Evolutionary conservation across 2,113 vertebrate genomes (phyloP).

Genomic region (Anolis sagrei): DNA sequence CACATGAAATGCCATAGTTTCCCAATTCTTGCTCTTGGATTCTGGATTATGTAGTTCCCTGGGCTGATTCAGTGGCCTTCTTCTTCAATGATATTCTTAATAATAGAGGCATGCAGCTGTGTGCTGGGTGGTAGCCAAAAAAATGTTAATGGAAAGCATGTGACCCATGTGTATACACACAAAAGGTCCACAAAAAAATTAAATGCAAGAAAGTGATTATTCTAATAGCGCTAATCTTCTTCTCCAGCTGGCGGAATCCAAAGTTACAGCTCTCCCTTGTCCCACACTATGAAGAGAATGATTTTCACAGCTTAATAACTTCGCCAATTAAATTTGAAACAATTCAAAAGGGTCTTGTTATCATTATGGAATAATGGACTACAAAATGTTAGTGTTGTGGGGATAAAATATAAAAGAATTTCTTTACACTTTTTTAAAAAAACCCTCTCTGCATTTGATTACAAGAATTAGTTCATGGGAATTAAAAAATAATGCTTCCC

Average conservation of each 20-base stretch:
- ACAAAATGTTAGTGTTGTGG: slow-evolving; percentile 7
- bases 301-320: slow-evolving; percentile 33
- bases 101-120: background rate
- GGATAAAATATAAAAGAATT: background rate
- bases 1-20: background rate
- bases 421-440: background rate
- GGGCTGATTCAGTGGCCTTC: background rate
- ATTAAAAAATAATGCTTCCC: background rate
- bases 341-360: slow-evolving; percentile 16
- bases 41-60: background rate
- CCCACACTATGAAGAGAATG: background rate
- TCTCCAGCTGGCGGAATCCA: background rate
- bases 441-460: slow-evolving; percentile 1
- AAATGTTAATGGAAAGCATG: background rate
- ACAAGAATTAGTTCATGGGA: slow-evolving; percentile 14
- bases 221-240: slow-evolving; percentile 1
- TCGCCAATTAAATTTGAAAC: slow-evolving; percentile 38
- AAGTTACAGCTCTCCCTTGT: slow-evolving; percentile 9
- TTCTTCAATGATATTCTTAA: background rate
- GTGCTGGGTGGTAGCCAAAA: background rate
- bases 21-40: background rate
- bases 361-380: background rate
- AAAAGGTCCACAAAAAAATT: background rate
- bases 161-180: background rate
- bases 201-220: slow-evolving; percentile 1